These are phyloP conservation scores for Rotaria sp. DNA, from an alignment of 2,888 invertebrate species.

Conservation along the genomic window DNA sequence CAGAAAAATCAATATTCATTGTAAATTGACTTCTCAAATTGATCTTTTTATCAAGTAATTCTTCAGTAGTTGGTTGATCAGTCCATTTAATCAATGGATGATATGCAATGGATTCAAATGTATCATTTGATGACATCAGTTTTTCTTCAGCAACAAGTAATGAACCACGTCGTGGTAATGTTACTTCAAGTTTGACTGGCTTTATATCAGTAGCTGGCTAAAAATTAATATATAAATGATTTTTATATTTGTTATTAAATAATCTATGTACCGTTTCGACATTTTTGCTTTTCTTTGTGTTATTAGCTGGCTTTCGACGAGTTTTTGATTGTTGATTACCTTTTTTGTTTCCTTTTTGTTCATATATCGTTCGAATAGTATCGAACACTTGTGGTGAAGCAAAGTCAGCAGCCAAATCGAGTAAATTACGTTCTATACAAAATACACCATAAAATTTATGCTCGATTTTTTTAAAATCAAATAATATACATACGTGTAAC, in stretches of 20 bases:
- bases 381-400: constrained; percentile 53
- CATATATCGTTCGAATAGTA: constrained; percentile 47
- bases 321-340: constrained; percentile 41
- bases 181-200: background rate
- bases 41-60: constrained; percentile 48
- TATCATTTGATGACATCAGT: background rate
- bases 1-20: constrained; percentile 54
- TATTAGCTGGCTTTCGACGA: constrained; percentile 27
- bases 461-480: background rate
- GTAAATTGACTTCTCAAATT: constrained; percentile 49
- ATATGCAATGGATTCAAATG: background rate
- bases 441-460: background rate
- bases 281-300: background rate
- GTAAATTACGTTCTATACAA: constrained; percentile 8
- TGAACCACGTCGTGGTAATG: background rate
- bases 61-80: constrained; percentile 49
- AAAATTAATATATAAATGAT: background rate
- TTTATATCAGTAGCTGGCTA: background rate
- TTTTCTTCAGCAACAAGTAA: background rate
- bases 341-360: constrained; percentile 28
- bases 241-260: background rate
- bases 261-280: background rate
- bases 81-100: constrained; percentile 43
- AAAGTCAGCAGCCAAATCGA: constrained; percentile 47
- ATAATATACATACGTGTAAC: background rate